Percentiles rank a stretch among this genome's conserved stretches.
phyloP scores from a whole-genome alignment of 2,888 invertebrate genomes.

The Melieria crassipennis region DNA sequence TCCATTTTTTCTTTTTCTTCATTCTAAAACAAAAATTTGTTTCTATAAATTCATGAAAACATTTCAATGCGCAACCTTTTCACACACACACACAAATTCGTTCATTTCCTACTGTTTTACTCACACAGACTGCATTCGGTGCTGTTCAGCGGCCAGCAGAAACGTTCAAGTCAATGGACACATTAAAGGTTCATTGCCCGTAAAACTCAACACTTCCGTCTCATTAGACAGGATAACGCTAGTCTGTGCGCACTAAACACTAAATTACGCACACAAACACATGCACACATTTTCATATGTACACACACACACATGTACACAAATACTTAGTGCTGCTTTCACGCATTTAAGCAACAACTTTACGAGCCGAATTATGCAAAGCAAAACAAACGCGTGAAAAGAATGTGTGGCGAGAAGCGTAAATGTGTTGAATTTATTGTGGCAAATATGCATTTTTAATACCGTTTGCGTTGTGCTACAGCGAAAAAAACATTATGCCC shows the following conservation, averaged over 20 bases:
- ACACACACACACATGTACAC: background rate
- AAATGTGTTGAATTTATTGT: conserved; percentile 18
- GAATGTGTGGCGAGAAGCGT: background rate
- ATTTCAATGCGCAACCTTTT: too few relatives aligned
- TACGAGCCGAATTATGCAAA: background rate
- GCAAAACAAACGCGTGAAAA: conserved; percentile 8
- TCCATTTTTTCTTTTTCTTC: too few relatives aligned
- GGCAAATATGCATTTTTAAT: conserved; percentile 19
- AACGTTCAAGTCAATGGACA: conserved; percentile 53
- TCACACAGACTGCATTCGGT: background rate
- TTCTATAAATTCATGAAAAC: too few relatives aligned
- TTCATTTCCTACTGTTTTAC: too few relatives aligned
- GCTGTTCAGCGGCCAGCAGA: background rate
- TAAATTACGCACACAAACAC: background rate
- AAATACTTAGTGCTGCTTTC: background rate
- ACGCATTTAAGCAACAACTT: background rate
- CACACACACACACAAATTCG: too few relatives aligned
- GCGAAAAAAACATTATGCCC: too few relatives aligned
- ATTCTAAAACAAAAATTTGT: too few relatives aligned
- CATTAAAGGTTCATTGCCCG: conserved; percentile 55
- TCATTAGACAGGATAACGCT: conserved; percentile 39
- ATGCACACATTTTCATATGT: background rate
- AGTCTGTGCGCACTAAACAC: conserved; percentile 21
- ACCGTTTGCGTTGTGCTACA: background rate
- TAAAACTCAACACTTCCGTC: conserved; percentile 46